A percentile compares a stretch with the other conserved stretches of the same genome.
phyloP scores from a whole-genome alignment of 2,888 invertebrate genomes.

The Mimumesa dahlbomi region DNA sequence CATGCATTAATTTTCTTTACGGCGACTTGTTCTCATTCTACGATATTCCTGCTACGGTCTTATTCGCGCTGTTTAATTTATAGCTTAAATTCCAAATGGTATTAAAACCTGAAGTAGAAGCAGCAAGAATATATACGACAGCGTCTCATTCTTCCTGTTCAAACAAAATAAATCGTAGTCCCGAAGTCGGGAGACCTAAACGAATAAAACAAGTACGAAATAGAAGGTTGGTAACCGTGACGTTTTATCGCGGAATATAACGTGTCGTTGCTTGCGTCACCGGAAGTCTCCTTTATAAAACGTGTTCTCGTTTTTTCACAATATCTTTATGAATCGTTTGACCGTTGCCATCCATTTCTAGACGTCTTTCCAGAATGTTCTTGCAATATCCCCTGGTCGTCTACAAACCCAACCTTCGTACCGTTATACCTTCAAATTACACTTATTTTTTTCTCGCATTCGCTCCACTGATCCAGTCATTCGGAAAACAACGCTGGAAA shows the following conservation, averaged over 20 bases:
- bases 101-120: neutral
- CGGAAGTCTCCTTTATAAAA: neutral
- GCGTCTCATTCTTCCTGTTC: neutral
- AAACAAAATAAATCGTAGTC: neutral
- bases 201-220: neutral
- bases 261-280: neutral
- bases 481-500: too few species aligned
- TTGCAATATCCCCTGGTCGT: neutral
- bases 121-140: neutral
- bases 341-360: neutral
- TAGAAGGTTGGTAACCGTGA: neutral
- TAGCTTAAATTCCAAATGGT: neutral
- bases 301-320: neutral
- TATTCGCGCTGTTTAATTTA: neutral
- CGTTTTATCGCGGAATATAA: neutral
- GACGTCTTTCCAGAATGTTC: neutral
- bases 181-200: neutral
- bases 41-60: too few species aligned
- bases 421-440: slow-evolving; percentile 6
- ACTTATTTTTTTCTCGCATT: slow-evolving; percentile 22
- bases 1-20: too few species aligned
- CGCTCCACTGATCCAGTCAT: neutral
- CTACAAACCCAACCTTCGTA: neutral
- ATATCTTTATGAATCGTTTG: neutral
- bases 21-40: too few species aligned